phyloP scores from a whole-genome alignment of 2,797 vertebrate genomes.

The Artibeus jamaicensis region DNA sequence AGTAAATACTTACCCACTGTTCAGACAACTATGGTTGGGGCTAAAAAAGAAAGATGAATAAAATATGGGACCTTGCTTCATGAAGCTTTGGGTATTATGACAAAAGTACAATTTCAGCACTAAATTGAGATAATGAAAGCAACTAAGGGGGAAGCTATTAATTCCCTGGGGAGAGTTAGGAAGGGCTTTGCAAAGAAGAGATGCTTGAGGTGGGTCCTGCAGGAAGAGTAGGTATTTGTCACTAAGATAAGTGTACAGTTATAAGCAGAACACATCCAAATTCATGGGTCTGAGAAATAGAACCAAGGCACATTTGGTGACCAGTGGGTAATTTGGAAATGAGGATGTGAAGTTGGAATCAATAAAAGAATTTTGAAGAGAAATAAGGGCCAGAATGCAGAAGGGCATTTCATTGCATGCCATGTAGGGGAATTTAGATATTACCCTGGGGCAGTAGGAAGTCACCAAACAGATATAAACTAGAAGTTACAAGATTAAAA shows the following conservation, averaged over 20 bases:
- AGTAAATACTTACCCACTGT: slow-evolving; percentile 2
- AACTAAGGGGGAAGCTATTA: neutral
- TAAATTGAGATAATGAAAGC: neutral
- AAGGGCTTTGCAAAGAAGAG: neutral
- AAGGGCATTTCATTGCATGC: neutral
- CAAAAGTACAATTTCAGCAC: neutral
- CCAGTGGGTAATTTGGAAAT: neutral
- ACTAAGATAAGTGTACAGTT: neutral
- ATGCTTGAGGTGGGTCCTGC: neutral
- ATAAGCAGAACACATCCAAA: neutral
- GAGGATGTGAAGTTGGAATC: neutral
- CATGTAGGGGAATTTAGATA: neutral
- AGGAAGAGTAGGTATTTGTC: neutral
- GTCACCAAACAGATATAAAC: slow-evolving; percentile 1
- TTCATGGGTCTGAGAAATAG: neutral
- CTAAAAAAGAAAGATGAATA: neutral
- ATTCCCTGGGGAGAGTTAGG: neutral
- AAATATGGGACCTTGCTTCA: neutral
- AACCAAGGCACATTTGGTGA: neutral
- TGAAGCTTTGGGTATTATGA: neutral
- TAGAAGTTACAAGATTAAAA: neutral
- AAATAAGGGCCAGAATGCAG: neutral
- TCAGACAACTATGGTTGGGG: neutral
- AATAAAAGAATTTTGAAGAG: neutral
- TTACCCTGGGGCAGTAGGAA: neutral